Evolutionary conservation across 1,140 invertebrate species (phyloP), one percentile per base, ranked within the genome.

Genomic region (Hypothenemus hampei): DNA sequence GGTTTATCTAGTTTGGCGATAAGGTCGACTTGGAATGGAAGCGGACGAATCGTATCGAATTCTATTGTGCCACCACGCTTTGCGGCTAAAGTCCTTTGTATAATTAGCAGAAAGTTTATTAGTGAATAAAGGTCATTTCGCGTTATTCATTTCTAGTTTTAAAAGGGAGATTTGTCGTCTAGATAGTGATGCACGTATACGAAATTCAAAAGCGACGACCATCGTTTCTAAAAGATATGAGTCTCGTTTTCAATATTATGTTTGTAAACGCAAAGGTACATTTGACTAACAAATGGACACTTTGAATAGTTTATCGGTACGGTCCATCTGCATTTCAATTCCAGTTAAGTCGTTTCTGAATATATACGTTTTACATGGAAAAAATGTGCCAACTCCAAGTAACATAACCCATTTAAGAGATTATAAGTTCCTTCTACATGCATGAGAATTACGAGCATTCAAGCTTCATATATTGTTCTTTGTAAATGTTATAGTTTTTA

Each of bases 201-300:
- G n/a, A 11, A n/a, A 16, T 19, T 16, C 18, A 19, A 20, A n/a
- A 35, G 29, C 4, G 13, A 21, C 10, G n/a, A 39, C 13, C n/a
- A 43, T 22, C 40, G 40, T 47, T 47, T 47, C 24, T 31, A 47
- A 35, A 33, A 47, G 45, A 35, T 44, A 44, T 44, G 41, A 44
- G 16, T 10, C 41, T 24, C n/a, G 41, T 44, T 47, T 47, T 47
- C 45, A 24, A 47, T 47, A 47, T 35, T 47, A 31, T 21, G 45
- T 35, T 47, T 47, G 45, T 33, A 47, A 47, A 47, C 45, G 45
- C 45, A 29, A 47, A 20, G 26, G 45, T 24, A 19, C 45, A 47
- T 31, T 47, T 47, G 45, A 47, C 45, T 47, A 33, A 47, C 45
- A 47, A 47, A 47, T 47, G 45, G 45, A 33, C 45, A 47, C 16